Base-by-base conservation (phyloP, 2,888 invertebrate species). In the Drosophila sordidula region DNA sequence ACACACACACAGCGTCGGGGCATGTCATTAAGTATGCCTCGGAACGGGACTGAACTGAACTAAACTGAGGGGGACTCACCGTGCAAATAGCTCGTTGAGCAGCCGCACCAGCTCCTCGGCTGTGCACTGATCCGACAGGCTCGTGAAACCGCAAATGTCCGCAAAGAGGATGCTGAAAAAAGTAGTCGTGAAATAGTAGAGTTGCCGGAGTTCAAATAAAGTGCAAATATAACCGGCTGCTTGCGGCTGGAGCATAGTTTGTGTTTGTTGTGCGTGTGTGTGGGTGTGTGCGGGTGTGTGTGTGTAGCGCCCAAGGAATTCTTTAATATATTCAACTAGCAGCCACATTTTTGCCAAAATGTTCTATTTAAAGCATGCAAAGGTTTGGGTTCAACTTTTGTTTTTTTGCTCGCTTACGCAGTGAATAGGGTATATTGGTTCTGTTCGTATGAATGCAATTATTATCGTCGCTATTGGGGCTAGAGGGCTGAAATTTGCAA, bases 101-200 rank as follows among this genome's bases (percentile, higher is more conserved):
- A 98, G 94, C 59, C 97, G 94, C 61, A 97, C 97, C 68, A 98
- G 93, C 92, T 98, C 97, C 92, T 98, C 97, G 3, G 98, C 98
- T 1, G 97, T 97, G 93, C 97, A 97, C 92, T 98, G 97, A 93
- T 97, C 97, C 11, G 97, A 97, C 4, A 98, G 94, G 38, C 96
- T 96, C 2, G 98, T 98, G 93, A 98, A 98, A 63, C 98, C 98
- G 91, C 97, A 98, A 90, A 98, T 98, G 92, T 98, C 98, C 54
- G 98, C 98, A 92, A 98, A 98, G 71, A 98, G 94, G 90, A 98
- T 98, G 93, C 97, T 97, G 94, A 16, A 81, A 75, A 64, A 68
- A 52, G 49, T 14, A 56, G 18, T 25, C 8, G 25, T 18, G 11
- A n/a, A 26, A 29, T 29, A 44, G 16, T 22, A 14, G 29, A 14